Conservation (phyloP, 2,797 vertebrate genomes). For the Rhinatrema bivittatum region DNA sequence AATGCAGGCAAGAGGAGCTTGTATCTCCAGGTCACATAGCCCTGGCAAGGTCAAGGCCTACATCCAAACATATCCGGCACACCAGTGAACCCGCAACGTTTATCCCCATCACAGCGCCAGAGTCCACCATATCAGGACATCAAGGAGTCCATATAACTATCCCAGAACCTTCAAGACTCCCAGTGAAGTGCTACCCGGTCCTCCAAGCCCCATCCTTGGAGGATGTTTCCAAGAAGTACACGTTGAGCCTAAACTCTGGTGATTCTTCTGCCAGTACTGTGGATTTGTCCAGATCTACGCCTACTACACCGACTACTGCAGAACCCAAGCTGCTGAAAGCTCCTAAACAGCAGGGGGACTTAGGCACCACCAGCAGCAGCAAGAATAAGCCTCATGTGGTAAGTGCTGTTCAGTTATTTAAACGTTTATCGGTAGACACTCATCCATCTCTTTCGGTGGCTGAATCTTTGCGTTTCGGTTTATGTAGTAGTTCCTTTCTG, state of each 20-base stretch:
- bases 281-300: constrained; percentile 52
- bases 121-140: constrained; percentile 38
- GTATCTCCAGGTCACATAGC: accelerated
- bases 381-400: constrained; percentile 88
- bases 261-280: constrained; percentile 38
- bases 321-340: constrained; percentile 58
- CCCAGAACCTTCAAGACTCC: constrained; percentile 31
- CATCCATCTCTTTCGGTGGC: too few species aligned
- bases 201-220: constrained; percentile 71
- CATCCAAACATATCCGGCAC: constrained; percentile 78
- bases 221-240: constrained; percentile 81
- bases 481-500: too few species aligned
- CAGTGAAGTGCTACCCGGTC: constrained; percentile 37
- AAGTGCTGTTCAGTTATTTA: constrained; percentile 51
- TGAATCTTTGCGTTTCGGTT: too few species aligned
- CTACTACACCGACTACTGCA: constrained; percentile 34
- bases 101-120: constrained; percentile 65
- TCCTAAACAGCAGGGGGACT: constrained; percentile 44
- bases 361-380: constrained; percentile 39
- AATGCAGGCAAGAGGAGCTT: constrained; percentile 30
- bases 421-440: too few species aligned
- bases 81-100: constrained; percentile 81
- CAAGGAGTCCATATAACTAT: constrained; percentile 16
- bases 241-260: constrained; percentile 59
- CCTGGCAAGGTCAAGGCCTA: constrained; percentile 14